Percentiles rank a stretch among this genome's conserved stretches.
Evolutionary conservation across 2,888 invertebrate species (phyloP).

Genomic region (Cephus runcator): DNA sequence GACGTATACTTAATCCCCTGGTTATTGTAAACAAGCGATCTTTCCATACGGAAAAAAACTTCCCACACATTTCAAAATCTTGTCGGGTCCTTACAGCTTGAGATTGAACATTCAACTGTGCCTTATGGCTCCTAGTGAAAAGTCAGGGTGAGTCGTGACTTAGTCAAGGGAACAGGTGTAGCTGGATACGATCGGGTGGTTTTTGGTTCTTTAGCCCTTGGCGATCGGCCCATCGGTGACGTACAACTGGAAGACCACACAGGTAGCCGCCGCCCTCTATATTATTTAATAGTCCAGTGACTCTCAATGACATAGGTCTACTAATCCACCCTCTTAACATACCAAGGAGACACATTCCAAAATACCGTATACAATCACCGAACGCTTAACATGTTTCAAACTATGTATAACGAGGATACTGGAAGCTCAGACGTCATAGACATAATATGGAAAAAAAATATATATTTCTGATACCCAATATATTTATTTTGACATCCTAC

Average conservation of each 20-base stretch:
- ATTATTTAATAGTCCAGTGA: slow-evolving; percentile 24
- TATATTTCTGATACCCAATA: background rate
- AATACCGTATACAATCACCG: background rate
- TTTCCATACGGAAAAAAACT: background rate
- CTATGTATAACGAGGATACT: background rate
- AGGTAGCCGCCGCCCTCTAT: slow-evolving; percentile 17
- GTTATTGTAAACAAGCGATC: background rate
- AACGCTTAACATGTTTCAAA: background rate
- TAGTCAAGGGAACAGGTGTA: slow-evolving; percentile 17
- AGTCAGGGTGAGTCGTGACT: background rate
- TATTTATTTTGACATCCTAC: background rate
- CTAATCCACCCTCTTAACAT: slow-evolving; percentile 4
- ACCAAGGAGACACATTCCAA: background rate
- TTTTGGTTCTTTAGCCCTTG: slow-evolving; percentile 20
- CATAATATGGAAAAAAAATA: background rate
- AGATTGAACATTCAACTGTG: background rate
- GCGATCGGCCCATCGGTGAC: slow-evolving; percentile 9
- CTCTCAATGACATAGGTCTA: slow-evolving; percentile 13
- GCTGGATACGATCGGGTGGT: slow-evolving; percentile 20
- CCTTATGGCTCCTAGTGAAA: background rate
- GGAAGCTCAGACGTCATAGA: background rate
- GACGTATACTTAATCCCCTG: background rate
- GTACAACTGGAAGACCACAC: slow-evolving; percentile 14
- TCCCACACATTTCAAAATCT: background rate
- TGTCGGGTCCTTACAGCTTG: background rate